Base-by-base conservation (phyloP, 1,140 invertebrate species). In the Panagrolaimus sp. region DNA sequence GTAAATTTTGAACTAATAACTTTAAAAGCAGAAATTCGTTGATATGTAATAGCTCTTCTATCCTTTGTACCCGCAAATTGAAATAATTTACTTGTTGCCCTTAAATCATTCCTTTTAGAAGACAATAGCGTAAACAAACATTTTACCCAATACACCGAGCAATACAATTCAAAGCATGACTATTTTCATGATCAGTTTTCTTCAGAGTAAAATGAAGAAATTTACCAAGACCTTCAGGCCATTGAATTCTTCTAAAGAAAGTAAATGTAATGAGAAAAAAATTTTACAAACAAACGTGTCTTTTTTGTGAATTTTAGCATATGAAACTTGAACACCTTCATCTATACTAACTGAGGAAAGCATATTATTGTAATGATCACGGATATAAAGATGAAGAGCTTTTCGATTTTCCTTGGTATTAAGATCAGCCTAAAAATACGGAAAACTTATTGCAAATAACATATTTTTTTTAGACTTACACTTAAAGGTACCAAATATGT, bases 151-250 rank as follows among this genome's bases (percentile, higher is more conserved):
- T 21, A 8, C 21, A 12, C 15, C 52, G 21, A 28, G 52, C 52
- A 58, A 58, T 58, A 12, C 28, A 26, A 4, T 58, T 58, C 10
- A 58, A 26, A 12, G 52, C 52, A 14, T 58, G 28, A 3, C 21
- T 26, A 6, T 58, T 58, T 21, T 58, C 52, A 28, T 58, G 52
- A 58, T 58, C 52, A 21, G 52, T 26, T 28, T 58, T 58, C 28
- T 58, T 58, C 17, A 58, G 21, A 21, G 52, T 58, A 28, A 58
- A 58, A 21, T 58, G 52, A 24, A 58, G 17, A 28, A 58, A 58
- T 58, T 28, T n/a, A 17, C 52, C 52, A 28, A 58, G 21, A 26
- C 28, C 52, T 58, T 58, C 28, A 12, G 52, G 52, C 52, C 52
- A 58, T 12, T 12, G 21, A 28, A 58, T 21, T 21, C 52, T 12